Conservation (phyloP, 2,113 vertebrate species). For the Ia io region DNA sequence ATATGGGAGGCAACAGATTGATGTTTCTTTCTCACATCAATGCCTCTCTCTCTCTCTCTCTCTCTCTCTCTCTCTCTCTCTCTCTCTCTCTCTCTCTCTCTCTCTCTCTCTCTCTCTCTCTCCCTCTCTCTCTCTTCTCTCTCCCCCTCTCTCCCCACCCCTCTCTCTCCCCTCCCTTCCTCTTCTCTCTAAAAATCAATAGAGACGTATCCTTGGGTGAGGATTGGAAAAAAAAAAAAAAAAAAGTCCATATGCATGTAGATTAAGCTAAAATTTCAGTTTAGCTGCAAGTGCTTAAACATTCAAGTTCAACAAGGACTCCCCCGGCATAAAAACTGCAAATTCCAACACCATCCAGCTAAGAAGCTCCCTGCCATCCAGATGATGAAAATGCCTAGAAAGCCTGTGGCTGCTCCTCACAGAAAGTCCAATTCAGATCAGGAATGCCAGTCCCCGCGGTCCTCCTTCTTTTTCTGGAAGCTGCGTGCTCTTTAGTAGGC, state of each 20-base stretch:
- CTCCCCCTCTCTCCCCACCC: rapidly evolving
- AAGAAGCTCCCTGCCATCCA: neutral
- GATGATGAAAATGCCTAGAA: neutral
- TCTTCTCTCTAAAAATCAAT: too few relatives aligned
- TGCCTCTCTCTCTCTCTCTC: too few relatives aligned
- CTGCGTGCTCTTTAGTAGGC: neutral
- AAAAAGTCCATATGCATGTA: neutral
- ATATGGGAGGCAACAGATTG: too few relatives aligned
- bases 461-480: neutral
- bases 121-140: too few relatives aligned
- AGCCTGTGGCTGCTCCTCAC: neutral
- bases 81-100: too few relatives aligned
- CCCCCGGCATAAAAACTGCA: neutral
- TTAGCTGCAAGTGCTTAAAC: constrained; percentile 8
- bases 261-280: neutral
- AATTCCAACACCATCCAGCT: neutral
- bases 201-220: too few relatives aligned
- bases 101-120: too few relatives aligned
- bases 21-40: too few relatives aligned
- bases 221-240: too few relatives aligned
- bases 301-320: neutral
- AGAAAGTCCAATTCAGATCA: neutral
- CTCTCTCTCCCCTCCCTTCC: too few relatives aligned
- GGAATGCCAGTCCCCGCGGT: neutral
- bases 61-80: too few relatives aligned